These are phyloP conservation scores for Dendrolimus punctatus DNA, from an alignment of 1,140 invertebrate genomes.

Conservation along the genomic window DNA sequence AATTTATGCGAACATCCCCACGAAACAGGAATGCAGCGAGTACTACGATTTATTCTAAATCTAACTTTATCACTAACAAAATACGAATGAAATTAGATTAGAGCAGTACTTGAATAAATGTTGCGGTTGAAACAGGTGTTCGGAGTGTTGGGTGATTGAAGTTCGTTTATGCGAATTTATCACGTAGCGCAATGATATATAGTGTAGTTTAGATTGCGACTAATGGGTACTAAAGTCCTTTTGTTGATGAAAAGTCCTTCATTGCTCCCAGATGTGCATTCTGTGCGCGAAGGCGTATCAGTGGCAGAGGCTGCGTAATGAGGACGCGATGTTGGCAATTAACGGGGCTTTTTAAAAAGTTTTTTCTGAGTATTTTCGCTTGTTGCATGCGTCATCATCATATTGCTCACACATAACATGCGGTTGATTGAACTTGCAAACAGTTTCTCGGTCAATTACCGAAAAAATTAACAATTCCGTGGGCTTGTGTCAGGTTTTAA, in stretches of 20 bases:
- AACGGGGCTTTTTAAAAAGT: slow-evolving; percentile 28
- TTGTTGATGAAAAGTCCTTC: slow-evolving; percentile 22
- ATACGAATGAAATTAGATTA: slow-evolving; percentile 26
- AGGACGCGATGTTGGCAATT: slow-evolving; percentile 47
- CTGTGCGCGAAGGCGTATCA: slow-evolving; percentile 43
- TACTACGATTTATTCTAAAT: slow-evolving; percentile 14
- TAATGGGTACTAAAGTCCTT: slow-evolving; percentile 18
- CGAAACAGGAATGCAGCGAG: slow-evolving; percentile 50
- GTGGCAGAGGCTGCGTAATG: slow-evolving; percentile 37
- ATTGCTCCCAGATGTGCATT: slow-evolving; percentile 69
- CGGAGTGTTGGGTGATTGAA: slow-evolving; percentile 38
- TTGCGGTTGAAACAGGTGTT: slow-evolving; percentile 68
- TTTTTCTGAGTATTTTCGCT: slow-evolving; percentile 21
- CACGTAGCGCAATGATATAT: slow-evolving; percentile 11
- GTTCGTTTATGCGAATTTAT: slow-evolving; percentile 3
- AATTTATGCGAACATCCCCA: slow-evolving; percentile 69
- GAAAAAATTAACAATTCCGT: too few relatives aligned
- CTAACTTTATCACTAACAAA: slow-evolving; percentile 6
- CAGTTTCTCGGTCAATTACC: too few relatives aligned
- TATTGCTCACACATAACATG: neutral
- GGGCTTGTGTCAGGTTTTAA: neutral
- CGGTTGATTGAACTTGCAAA: neutral
- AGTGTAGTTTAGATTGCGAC: slow-evolving; percentile 13
- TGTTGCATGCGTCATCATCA: neutral
- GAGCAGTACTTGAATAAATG: slow-evolving; percentile 30